Percentiles rank a stretch among this genome's conserved stretches.
phyloP scores from a whole-genome alignment of 2,113 vertebrate species.

The Dolichotis patagonum region DNA sequence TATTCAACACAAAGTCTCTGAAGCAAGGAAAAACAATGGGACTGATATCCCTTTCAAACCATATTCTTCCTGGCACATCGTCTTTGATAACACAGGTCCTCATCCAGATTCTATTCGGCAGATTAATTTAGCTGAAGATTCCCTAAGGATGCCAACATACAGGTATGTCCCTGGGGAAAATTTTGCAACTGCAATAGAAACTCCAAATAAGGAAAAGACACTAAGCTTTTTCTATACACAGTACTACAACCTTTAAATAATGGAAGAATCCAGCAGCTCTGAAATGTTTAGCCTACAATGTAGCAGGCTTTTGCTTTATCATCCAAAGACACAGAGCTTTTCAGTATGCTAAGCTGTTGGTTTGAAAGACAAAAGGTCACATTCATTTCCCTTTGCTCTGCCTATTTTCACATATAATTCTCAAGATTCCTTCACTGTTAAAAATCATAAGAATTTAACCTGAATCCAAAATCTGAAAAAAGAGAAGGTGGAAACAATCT shows the following conservation, averaged over 20 bases:
- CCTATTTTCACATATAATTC: not conserved
- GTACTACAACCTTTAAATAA: not conserved
- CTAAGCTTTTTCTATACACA: not conserved
- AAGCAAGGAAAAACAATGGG: not conserved
- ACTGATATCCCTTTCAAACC: not conserved
- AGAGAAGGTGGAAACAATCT: not conserved
- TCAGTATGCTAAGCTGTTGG: not conserved
- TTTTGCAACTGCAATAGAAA: not conserved
- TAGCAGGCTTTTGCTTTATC: not conserved
- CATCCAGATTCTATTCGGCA: not conserved
- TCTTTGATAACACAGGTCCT: not conserved
- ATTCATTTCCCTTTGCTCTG: not conserved
- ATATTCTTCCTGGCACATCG: not conserved
- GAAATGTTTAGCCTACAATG: not conserved
- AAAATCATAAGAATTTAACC: not conserved
- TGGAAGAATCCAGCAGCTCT: not conserved
- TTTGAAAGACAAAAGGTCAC: not conserved
- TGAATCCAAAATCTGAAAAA: not conserved
- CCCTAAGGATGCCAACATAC: not conserved
- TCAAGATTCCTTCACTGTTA: not conserved
- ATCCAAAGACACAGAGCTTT: not conserved
- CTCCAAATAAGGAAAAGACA: not conserved
- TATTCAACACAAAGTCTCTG: not conserved
- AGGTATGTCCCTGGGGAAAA: not conserved
- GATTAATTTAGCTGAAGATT: constrained; percentile 20